Conservation (phyloP, 2,888 invertebrate species). For the Calameuta filiformis region DNA sequence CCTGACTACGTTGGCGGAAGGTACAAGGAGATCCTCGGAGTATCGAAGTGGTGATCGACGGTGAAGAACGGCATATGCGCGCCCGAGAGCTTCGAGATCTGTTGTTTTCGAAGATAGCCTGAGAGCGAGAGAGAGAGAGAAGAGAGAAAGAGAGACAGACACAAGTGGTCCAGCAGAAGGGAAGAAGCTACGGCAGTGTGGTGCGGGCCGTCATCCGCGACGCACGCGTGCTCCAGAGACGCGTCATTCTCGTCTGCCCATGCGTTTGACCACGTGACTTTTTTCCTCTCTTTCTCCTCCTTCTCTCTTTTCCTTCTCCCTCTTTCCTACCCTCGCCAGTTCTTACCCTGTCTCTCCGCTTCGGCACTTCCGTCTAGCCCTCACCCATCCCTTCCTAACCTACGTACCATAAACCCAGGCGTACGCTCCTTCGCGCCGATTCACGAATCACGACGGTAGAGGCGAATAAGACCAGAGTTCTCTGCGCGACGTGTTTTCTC, state of each 20-base stretch:
- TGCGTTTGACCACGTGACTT: slow-evolving; percentile 38
- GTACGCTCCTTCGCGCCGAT: neutral
- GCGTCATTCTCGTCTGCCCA: slow-evolving; percentile 22
- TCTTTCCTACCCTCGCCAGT: neutral
- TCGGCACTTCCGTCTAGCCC: neutral
- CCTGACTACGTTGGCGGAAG: slow-evolving; percentile 45
- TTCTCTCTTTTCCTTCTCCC: neutral
- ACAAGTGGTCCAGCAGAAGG: slow-evolving; percentile 2
- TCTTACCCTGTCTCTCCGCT: neutral
- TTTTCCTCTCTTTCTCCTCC: neutral
- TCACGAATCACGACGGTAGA: neutral
- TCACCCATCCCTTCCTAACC: neutral
- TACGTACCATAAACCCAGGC: neutral
- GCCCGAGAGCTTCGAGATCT: neutral
- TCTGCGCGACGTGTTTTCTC: neutral
- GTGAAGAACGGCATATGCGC: neutral
- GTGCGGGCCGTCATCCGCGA: slow-evolving; percentile 50
- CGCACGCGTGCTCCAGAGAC: slow-evolving; percentile 36
- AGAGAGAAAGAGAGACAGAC: too few species aligned
- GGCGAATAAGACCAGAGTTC: neutral
- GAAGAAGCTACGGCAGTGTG: slow-evolving; percentile 39
- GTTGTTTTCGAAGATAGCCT: neutral
- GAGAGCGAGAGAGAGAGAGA: neutral
- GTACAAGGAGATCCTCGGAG: neutral
- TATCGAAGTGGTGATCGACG: neutral